Conservation (phyloP, 2,113 vertebrate genomes). For the Brachionichthys hirsutus region DNA sequence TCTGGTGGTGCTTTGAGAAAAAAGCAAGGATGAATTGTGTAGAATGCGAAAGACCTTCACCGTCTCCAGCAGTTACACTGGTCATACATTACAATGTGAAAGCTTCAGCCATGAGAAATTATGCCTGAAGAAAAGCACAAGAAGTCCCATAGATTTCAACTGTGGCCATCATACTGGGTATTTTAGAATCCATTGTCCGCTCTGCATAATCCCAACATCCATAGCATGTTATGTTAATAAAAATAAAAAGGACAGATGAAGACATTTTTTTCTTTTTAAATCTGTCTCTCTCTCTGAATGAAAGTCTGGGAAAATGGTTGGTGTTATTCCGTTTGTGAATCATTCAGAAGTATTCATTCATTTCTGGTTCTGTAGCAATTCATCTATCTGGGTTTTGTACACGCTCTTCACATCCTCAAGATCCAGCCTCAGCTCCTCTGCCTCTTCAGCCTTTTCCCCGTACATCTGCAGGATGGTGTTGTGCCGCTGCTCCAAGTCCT, state of each 20-base stretch:
- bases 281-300: constrained; percentile 37
- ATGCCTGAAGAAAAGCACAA: constrained; percentile 8
- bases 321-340: not conserved
- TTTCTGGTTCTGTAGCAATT: constrained; percentile 87
- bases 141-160: constrained; percentile 23
- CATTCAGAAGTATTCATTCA: constrained; percentile 40
- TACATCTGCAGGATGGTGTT: constrained; percentile 99
- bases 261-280: constrained; percentile 25
- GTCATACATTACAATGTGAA: constrained; percentile 20
- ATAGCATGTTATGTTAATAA: constrained; percentile 41
- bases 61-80: constrained; percentile 30
- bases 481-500: constrained; percentile 98
- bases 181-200: constrained; percentile 18
- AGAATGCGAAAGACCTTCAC: constrained; percentile 60
- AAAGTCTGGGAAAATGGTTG: constrained; percentile 14
- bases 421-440: constrained; percentile 92
- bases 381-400: constrained; percentile 98
- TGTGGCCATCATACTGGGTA: constrained; percentile 39
- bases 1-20: constrained; percentile 27
- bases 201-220: constrained; percentile 19
- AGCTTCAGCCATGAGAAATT: constrained; percentile 17
- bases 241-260: constrained; percentile 21
- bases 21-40: constrained; percentile 23
- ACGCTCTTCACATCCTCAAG: constrained; percentile 98
- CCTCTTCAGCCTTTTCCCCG: constrained; percentile 97